A percentile compares a stretch with the other conserved stretches of the same genome.
Conservation (phyloP, 2,797 vertebrate species). For the Pitangus sulphuratus region DNA sequence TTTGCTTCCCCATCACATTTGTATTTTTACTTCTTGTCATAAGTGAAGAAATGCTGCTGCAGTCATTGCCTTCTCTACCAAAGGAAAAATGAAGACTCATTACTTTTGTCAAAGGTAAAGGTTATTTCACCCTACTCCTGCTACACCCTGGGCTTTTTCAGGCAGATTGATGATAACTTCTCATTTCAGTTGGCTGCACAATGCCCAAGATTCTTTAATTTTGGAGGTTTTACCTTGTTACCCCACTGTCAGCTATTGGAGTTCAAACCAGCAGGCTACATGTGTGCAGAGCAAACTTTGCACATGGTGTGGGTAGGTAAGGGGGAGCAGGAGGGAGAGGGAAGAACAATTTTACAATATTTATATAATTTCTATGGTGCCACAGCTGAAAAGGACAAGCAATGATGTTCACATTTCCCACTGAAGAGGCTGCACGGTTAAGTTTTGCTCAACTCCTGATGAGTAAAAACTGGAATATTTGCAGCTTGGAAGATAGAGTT, state of each 20-base stretch:
- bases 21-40: constrained; percentile 8
- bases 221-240: not conserved
- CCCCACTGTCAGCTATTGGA: not conserved
- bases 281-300: not conserved
- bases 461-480: not conserved
- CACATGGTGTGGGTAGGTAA: rapidly evolving
- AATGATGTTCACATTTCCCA: not conserved
- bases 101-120: not conserved
- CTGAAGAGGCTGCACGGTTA: not conserved
- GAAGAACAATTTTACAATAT: not conserved
- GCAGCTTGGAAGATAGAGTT: not conserved
- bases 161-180: not conserved
- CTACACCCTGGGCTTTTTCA: not conserved
- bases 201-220: not conserved
- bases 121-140: not conserved
- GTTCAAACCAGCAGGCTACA: not conserved
- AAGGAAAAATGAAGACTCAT: not conserved
- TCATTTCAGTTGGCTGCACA: not conserved
- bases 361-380: not conserved
- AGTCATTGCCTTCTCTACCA: not conserved
- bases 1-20: constrained; percentile 14
- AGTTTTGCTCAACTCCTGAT: not conserved
- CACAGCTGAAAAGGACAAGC: not conserved
- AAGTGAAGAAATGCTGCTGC: not conserved
- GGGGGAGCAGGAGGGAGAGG: not conserved